phyloP scores from a whole-genome alignment of 2,797 vertebrate genomes.

The Acanthopagrus latus region DNA sequence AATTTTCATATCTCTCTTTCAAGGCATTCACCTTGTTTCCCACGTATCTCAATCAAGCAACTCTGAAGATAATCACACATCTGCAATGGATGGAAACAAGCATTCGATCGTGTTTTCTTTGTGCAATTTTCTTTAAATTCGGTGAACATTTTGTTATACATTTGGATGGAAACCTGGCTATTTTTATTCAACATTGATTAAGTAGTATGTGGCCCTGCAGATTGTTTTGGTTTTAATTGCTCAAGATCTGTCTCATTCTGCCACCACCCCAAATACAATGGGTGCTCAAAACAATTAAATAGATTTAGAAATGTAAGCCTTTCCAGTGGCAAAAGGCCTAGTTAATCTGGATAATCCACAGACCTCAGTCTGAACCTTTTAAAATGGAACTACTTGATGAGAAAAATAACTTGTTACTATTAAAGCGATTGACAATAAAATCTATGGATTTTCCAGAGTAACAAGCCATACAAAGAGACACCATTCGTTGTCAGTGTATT shows the following conservation, averaged over 20 bases:
- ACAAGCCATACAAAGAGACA: not conserved
- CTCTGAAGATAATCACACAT: no score
- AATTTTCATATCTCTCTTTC: no score
- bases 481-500: not conserved
- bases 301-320: not conserved
- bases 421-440: not conserved
- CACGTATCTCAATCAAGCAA: no score
- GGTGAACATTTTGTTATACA: no score
- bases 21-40: no score
- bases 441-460: not conserved
- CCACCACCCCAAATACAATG: no score
- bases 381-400: not conserved
- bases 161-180: no score
- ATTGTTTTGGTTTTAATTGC: conserved; percentile 4
- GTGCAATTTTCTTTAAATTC: no score
- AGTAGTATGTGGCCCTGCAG: not conserved
- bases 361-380: not conserved
- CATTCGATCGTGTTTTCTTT: no score
- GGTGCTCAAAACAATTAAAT: not conserved
- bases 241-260: not conserved
- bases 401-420: not conserved
- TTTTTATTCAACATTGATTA: not conserved
- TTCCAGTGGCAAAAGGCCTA: not conserved
- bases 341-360: not conserved
- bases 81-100: no score